A percentile compares a stretch with the other conserved stretches of the same genome.
Evolutionary conservation across 2,888 invertebrate genomes (phyloP).

Genomic region (Synergus umbraculus): DNA sequence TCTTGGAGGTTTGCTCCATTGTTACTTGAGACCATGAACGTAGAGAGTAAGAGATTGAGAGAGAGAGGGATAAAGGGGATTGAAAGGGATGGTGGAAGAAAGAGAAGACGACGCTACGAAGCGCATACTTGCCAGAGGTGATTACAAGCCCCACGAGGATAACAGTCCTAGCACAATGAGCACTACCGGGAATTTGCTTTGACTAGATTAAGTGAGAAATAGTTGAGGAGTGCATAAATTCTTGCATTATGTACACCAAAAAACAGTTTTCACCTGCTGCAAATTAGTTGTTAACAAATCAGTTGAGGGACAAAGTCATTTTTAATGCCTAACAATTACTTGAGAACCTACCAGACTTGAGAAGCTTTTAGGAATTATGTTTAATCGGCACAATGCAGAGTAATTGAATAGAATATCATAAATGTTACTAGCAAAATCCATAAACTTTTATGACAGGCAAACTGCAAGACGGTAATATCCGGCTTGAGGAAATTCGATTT

Average conservation of each 20-base stretch:
- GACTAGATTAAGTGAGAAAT: constrained; percentile 57
- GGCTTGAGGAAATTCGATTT: constrained; percentile 37
- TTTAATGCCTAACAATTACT: no score
- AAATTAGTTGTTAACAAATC: not conserved
- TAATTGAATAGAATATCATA: constrained; percentile 18
- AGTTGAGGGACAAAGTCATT: no score
- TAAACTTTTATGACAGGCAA: constrained; percentile 56
- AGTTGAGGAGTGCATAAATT: constrained; percentile 47
- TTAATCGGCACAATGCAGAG: constrained; percentile 11
- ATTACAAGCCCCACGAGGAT: constrained; percentile 66
- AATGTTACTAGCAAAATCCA: constrained; percentile 52
- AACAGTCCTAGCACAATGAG: constrained; percentile 57
- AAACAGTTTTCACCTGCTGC: constrained; percentile 42
- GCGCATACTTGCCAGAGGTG: constrained; percentile 63
- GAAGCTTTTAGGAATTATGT: not conserved
- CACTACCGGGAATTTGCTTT: constrained; percentile 56
- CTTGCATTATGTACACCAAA: constrained; percentile 49
- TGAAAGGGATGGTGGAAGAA: not conserved
- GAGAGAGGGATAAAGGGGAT: constrained; percentile 3
- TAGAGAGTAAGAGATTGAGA: not conserved
- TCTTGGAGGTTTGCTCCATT: not conserved
- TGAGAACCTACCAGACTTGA: not conserved
- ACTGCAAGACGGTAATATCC: constrained; percentile 47
- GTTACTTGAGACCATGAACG: not conserved
- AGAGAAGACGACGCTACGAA: constrained; percentile 50